Conservation (phyloP, 2,797 vertebrate species). For the Cirrhinus mrigala region DNA sequence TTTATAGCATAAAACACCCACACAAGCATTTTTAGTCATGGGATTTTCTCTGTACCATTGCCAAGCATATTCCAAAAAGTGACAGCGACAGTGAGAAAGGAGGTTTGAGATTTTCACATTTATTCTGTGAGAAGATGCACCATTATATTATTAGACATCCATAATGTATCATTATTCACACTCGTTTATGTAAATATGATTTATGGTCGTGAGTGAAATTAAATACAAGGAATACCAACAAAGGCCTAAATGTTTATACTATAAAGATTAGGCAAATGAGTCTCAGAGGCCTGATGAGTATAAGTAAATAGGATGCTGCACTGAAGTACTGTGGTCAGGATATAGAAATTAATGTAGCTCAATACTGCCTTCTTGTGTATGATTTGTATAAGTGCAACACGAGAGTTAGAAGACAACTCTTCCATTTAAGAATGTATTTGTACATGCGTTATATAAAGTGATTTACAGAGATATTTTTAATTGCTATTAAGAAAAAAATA, state of each 20-base stretch:
- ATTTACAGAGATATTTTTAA: neutral
- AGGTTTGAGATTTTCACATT: neutral
- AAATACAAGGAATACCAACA: neutral
- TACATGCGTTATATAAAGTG: neutral
- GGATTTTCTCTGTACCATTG: slow-evolving; percentile 18
- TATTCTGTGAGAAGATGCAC: neutral
- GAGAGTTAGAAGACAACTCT: neutral
- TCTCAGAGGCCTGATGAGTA: neutral
- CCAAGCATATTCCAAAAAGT: neutral
- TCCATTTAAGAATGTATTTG: neutral
- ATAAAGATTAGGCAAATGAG: neutral
- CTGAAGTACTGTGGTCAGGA: neutral
- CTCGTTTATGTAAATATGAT: neutral
- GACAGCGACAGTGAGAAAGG: neutral
- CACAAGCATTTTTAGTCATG: slow-evolving; percentile 49
- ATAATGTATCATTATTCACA: neutral
- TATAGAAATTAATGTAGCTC: neutral
- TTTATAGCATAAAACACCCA: slow-evolving; percentile 61
- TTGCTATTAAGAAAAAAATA: neutral
- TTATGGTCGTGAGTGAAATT: neutral
- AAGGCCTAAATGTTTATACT: neutral
- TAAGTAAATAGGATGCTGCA: neutral
- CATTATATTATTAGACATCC: neutral
- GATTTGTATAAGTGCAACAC: neutral
- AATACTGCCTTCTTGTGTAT: slow-evolving; percentile 24